Evolutionary conservation across 2,113 vertebrate genomes (phyloP), one percentile per base, ranked within the genome.

Genomic region (Mystacornis crossleyi): DNA sequence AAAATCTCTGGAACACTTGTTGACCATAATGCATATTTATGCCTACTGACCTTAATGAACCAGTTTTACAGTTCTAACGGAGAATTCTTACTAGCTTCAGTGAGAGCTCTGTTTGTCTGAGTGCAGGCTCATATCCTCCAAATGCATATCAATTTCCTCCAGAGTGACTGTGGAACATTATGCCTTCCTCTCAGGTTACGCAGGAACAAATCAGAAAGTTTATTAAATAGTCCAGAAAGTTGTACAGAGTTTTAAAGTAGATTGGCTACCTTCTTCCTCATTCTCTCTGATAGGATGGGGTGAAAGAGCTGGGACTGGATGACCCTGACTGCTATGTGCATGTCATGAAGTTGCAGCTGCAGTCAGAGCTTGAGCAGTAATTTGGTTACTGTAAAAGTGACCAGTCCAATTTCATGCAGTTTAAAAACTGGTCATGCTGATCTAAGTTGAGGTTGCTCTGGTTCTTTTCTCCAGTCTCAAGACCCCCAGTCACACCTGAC

Each of bases 111-210:
- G 19, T 58, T 71, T 80, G 9, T 66, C 72, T 64, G 45, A 83
- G 34, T 25, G 21, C 29, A 2, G 1, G 33, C 65, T 81, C 23
- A n/a, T 0, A 1, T 48, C 69, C 15, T 72, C 25, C 69, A 75
- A 53, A 26, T 31, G 78, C 1, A 4, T 64, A 64, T n/a, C 0
- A 0, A 23, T 19, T 33, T 31, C 67, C 26, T 50, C 43, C 3
- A 14, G 31, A 38, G 29, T 47, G 33, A n/a, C 13, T n/a, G 29
- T 65, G 29, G 54, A 87, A 81, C 45, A 23, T 53, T 18, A 61
- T 53, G n/a, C 67, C 29, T 42, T 45, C 48, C 43, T 89, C 45
- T 67, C n/a, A 34, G 18, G 23, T 86, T 80, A 31, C 19, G 33
- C 14, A 51, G 21, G 8, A 86, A 89, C 82, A 74, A 61, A 81